Conservation (phyloP, 2,888 invertebrate genomes). For the Mamestra brassicae region DNA sequence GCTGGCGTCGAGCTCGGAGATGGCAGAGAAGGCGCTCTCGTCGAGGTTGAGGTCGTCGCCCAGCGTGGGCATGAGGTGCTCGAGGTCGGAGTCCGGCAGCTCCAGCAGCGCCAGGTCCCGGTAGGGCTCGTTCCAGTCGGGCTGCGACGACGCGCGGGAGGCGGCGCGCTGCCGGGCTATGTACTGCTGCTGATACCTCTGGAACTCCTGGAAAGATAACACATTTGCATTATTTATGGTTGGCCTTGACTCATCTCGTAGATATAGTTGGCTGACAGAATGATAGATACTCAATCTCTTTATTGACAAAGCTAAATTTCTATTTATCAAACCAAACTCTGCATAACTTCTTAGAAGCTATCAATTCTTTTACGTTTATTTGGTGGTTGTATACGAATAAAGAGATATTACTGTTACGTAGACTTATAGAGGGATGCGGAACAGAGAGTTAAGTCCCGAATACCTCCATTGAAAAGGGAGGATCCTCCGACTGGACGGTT, state of each 20-base stretch:
- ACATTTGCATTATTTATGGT: not conserved
- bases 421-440: too few relatives aligned
- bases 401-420: too few relatives aligned
- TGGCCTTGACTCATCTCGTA: not conserved
- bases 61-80: conserved; percentile 92
- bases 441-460: too few relatives aligned
- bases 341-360: too few relatives aligned
- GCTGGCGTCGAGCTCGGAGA: conserved; percentile 82
- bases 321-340: too few relatives aligned
- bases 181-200: conserved; percentile 92
- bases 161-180: conserved; percentile 90
- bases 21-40: conserved; percentile 81
- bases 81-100: conserved; percentile 91
- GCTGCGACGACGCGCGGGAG: conserved; percentile 78
- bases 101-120: conserved; percentile 87
- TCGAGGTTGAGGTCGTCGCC: conserved; percentile 91
- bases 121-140: conserved; percentile 89
- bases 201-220: conserved; percentile 88
- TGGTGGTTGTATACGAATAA: too few relatives aligned
- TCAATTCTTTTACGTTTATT: too few relatives aligned
- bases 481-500: too few relatives aligned
- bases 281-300: too few relatives aligned
- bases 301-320: too few relatives aligned
- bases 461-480: too few relatives aligned
- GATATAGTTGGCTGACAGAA: too few relatives aligned